Conservation (phyloP, 2,113 vertebrate genomes). For the Rhadina sibilatrix region DNA sequence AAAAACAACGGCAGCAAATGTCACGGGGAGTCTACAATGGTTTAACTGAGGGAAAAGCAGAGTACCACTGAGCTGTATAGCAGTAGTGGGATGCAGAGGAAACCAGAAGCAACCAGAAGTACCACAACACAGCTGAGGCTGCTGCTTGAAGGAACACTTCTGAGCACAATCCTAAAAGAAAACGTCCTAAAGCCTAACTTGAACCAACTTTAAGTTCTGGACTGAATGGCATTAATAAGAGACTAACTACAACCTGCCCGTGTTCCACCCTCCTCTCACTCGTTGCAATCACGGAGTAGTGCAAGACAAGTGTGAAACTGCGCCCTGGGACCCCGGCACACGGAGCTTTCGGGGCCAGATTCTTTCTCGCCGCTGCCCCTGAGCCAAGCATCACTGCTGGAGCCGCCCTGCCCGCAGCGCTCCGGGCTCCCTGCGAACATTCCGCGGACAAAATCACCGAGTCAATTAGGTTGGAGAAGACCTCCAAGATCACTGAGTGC, state of each 20-base stretch:
- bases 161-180: background rate
- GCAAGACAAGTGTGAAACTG: fast-evolving
- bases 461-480: fast-evolving
- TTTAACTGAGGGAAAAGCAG: background rate
- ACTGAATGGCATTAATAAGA: fast-evolving
- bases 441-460: background rate
- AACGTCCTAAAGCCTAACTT: background rate
- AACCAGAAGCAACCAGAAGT: background rate
- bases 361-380: background rate
- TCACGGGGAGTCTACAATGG: background rate
- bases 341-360: background rate
- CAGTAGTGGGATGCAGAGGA: background rate
- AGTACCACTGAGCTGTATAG: background rate
- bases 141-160: background rate
- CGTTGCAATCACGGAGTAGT: fast-evolving
- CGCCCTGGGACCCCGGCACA: fast-evolving
- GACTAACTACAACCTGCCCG: background rate
- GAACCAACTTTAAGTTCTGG: too few relatives aligned
- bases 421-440: background rate
- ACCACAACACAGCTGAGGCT: background rate
- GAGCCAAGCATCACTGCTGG: background rate
- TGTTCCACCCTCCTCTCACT: background rate
- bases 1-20: background rate
- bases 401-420: background rate
- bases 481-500: background rate